These are phyloP conservation scores for Nesoenas mayeri DNA, from an alignment of 2,113 vertebrate genomes.

Conservation along the genomic window DNA sequence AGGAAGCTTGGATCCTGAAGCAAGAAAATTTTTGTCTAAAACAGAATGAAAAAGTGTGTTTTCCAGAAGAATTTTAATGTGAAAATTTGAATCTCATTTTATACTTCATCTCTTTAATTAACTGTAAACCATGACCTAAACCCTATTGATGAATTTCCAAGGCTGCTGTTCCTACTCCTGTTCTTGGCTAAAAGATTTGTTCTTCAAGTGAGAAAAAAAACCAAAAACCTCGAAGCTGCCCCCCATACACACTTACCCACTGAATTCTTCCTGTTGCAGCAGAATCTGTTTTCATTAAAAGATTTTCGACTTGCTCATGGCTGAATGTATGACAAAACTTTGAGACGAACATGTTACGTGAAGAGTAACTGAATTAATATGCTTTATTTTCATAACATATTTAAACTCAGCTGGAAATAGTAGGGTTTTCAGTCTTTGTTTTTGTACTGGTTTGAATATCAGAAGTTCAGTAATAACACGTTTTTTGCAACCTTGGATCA, in stretches of 20 bases:
- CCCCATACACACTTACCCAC: conserved; percentile 57
- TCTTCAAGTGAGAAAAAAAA: background rate
- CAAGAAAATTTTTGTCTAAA: background rate
- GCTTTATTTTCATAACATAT: background rate
- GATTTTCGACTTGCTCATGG: conserved; percentile 72
- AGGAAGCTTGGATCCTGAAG: background rate
- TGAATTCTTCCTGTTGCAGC: conserved; percentile 73
- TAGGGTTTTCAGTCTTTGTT: background rate
- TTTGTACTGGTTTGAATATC: background rate
- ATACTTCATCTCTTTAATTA: background rate
- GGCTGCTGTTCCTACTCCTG: background rate
- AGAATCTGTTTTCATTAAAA: conserved; percentile 82
- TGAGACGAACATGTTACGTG: background rate
- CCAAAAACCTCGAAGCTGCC: background rate
- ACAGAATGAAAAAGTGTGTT: background rate
- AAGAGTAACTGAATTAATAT: background rate
- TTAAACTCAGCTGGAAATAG: background rate
- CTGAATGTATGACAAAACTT: background rate
- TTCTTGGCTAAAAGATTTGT: background rate
- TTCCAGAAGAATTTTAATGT: background rate
- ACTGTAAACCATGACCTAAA: background rate
- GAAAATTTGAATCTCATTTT: background rate
- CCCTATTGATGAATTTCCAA: background rate
- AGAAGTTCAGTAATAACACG: background rate
- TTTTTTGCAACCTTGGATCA: background rate